A percentile compares a stretch with the other conserved stretches of the same genome.
Conservation (phyloP, 2,888 invertebrate species). For the Ophioninae sp. region DNA sequence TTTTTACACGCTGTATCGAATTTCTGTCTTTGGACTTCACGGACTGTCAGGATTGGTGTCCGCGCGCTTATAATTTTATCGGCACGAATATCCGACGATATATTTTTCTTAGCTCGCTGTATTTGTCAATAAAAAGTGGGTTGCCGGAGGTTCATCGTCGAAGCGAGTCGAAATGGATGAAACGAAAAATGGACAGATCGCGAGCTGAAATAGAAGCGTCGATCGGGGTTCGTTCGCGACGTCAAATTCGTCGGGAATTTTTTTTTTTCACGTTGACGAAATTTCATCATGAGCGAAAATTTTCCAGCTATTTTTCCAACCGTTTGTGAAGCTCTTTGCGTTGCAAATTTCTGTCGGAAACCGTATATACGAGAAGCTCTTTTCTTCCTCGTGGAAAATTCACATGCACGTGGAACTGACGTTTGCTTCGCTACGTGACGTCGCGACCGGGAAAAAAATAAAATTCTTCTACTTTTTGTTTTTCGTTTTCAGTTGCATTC, state of each 20-base stretch:
- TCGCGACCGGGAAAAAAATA: constrained; percentile 46
- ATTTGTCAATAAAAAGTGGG: not conserved
- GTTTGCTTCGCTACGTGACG: constrained; percentile 34
- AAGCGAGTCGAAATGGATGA: not conserved
- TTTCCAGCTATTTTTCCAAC: constrained; percentile 18
- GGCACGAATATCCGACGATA: not conserved
- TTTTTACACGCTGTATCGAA: not conserved
- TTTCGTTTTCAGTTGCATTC: constrained; percentile 26
- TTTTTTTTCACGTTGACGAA: not conserved
- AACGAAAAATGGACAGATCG: not conserved
- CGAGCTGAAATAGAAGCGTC: not conserved
- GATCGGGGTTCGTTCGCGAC: not conserved
- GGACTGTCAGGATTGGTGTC: not conserved
- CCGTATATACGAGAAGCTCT: not conserved
- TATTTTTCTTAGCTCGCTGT: not conserved
- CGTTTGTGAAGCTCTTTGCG: not conserved
- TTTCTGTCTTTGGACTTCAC: not conserved
- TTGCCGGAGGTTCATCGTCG: not conserved
- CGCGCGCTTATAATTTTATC: not conserved
- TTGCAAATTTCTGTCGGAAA: constrained; percentile 41
- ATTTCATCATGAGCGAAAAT: not conserved
- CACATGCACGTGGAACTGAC: constrained; percentile 37
- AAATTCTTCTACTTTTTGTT: constrained; percentile 43
- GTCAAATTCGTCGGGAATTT: not conserved
- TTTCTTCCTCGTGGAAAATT: constrained; percentile 1